Base-by-base conservation (phyloP, 2,888 invertebrate genomes). In the Altica lythri region DNA sequence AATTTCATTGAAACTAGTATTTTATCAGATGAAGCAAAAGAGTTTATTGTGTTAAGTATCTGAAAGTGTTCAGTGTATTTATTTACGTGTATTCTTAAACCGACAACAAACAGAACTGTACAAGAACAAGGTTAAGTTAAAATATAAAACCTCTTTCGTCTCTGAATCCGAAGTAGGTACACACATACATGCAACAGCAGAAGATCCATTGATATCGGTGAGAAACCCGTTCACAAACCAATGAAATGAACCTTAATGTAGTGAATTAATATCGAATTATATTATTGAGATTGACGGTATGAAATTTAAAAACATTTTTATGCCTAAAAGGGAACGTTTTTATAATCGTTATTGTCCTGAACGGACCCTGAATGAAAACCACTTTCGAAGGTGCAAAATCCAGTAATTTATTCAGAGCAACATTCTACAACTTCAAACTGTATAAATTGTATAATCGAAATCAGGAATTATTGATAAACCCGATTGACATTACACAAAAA, bases 241-340 rank as follows among this genome's bases (percentile, higher is more conserved):
- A 61, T 64, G 50, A 67, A 68, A 66, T 66, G 65, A 67, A 59
- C 50, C 63, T 68, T 70, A 69, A 71, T 69, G 68, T 69, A 66
- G 62, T 69, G 71, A 70, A 63, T 71, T 71, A 71, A 69, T 70
- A 56, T 55, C 58, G 68, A 65, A 69, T 71, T 67, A 64, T 66
- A 64, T 68, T 65, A 67, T 65, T 61, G 63, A 63, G 61, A 66
- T 67, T 61, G 65, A 60, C 59, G 56, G 58, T 64, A 68, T 66
- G 63, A 67, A 68, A 65, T 66, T 65, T 62, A 53, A 66, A 66
- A 61, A 60, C 55, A 64, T 62, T 64, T 63, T 66, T 64, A 61
- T 61, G 60, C 38, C 42, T 19, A 55, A 50, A 63, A 60, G 53
- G 29, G 48, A 19, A 37, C 35, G 55, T 61, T 59, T 60, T 62